These are phyloP conservation scores for Catamblyrhynchus diadema DNA, from an alignment of 2,797 vertebrate genomes.

Conservation along the genomic window DNA sequence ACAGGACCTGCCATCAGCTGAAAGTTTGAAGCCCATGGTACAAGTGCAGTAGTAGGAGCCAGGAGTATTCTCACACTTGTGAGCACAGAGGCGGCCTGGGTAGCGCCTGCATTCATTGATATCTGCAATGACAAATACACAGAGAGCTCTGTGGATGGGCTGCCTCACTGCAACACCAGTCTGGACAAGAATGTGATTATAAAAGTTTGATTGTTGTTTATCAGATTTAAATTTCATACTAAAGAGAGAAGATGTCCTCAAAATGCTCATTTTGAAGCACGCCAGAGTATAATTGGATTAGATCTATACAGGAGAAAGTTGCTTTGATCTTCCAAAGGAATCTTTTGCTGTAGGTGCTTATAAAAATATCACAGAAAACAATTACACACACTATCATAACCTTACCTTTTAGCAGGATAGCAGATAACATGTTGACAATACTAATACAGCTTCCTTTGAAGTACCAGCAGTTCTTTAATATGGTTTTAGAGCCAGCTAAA, in stretches of 20 bases:
- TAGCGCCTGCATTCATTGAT: slow-evolving; percentile 94
- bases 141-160: not conserved
- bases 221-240: not conserved
- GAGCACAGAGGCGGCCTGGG: slow-evolving; percentile 90
- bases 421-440: not conserved
- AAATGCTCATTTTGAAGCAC: not conserved
- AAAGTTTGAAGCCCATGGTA: slow-evolving; percentile 89
- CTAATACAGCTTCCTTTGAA: not conserved
- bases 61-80: slow-evolving; percentile 92
- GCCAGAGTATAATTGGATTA: not conserved
- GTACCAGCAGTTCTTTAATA: not conserved
- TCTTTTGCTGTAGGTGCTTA: not conserved
- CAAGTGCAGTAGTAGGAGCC: slow-evolving; percentile 95
- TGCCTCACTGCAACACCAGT: not conserved
- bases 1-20: slow-evolving; percentile 85
- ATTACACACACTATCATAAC: not conserved
- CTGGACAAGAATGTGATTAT: not conserved
- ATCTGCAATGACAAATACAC: slow-evolving; percentile 72
- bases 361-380: slow-evolving; percentile 17
- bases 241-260: not conserved
- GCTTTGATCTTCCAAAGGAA: slow-evolving; percentile 26
- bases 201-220: not conserved
- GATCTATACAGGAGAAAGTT: not conserved
- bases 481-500: not conserved
- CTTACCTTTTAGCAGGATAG: not conserved